Base-by-base conservation (phyloP, 2,113 vertebrate genomes). In the Ceratotherium simum region DNA sequence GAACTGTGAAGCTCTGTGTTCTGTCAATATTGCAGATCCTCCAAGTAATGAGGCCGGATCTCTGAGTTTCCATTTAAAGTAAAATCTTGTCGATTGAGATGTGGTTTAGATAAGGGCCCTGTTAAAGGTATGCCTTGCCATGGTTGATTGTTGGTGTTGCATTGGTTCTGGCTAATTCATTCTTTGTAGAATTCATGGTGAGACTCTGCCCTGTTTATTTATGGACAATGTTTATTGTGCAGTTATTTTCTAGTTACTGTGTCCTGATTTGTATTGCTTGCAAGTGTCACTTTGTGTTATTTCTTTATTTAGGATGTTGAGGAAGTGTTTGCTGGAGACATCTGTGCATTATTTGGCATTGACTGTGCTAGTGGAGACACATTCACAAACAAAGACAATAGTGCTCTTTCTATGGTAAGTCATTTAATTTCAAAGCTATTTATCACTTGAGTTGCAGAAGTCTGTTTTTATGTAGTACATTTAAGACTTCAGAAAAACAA, bases 291-390 rank as follows among this genome's bases (percentile, higher is more conserved):
- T 56, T 1, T 54, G 73, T 11, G 8, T 70, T 95, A 10, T 33
- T 90, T 92, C 65, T 39, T 97, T 65, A 9, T 85, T 8, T 87
- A 99, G 99, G 99, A 99, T 97, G 99, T 99, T 0, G 99, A 98
- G 5, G 99, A 99, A 89, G 99, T 99, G 56, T 99, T 99, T 84
- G 99, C 99, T 0, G 99, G 99, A 60, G 99, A 99, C 90, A 99
- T 99, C 96, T 99, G 99, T 97, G 99, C 99, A 0, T 97, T 99
- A 86, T 99, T 99, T 97, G 99, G 99, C 91, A 99, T 99, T 0
- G 99, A 99, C 97, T 99, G 99, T 97, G 99, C 99, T 17, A 99
- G 99, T 0, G 99, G 99, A 96, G 99, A 99, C 97, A 99, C 99
- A 0, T 99, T 99, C 98, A 99, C 99, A 0, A 98, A 99, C 6